phyloP scores from a whole-genome alignment of 2,797 vertebrate species.

The Pantherophis alleghaniensis region DNA sequence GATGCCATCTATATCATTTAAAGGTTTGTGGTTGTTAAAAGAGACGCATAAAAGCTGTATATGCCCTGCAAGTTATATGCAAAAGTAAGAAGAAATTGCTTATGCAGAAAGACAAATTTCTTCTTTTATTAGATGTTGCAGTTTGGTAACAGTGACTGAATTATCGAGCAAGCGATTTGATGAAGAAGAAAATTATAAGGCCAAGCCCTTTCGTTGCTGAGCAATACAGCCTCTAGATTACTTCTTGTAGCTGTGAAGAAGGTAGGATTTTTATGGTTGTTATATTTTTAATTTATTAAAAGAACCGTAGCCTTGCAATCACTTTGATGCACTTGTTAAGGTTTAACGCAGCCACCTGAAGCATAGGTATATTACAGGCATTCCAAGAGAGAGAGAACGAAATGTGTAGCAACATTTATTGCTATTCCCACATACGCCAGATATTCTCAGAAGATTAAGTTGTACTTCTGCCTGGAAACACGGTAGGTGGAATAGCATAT shows the following conservation, averaged over 20 bases:
- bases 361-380: conserved; percentile 69
- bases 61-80: conserved; percentile 59
- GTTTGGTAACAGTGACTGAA: conserved; percentile 55
- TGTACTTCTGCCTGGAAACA: conserved; percentile 28
- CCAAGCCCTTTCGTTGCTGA: conserved; percentile 37
- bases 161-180: conserved; percentile 55
- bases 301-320: conserved; percentile 59
- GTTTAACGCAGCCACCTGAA: conserved; percentile 57
- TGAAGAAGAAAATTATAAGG: conserved; percentile 43
- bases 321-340: conserved; percentile 52
- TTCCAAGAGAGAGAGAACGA: conserved; percentile 55
- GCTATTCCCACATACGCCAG: conserved; percentile 60
- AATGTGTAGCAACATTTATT: conserved; percentile 51
- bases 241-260: conserved; percentile 48
- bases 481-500: conserved; percentile 39
- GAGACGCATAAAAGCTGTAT: conserved; percentile 65
- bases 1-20: conserved; percentile 69
- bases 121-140: conserved; percentile 52
- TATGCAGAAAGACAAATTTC: conserved; percentile 46
- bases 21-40: conserved; percentile 67
- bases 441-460: conserved; percentile 50
- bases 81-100: conserved; percentile 57
- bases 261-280: background rate
- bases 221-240: conserved; percentile 53
- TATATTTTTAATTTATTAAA: conserved; percentile 39